A percentile compares a stretch with the other conserved stretches of the same genome.
Evolutionary conservation across 64 coral and sea anemone species (phyloP).

Genomic region (Astreopora myriophthalma): DNA sequence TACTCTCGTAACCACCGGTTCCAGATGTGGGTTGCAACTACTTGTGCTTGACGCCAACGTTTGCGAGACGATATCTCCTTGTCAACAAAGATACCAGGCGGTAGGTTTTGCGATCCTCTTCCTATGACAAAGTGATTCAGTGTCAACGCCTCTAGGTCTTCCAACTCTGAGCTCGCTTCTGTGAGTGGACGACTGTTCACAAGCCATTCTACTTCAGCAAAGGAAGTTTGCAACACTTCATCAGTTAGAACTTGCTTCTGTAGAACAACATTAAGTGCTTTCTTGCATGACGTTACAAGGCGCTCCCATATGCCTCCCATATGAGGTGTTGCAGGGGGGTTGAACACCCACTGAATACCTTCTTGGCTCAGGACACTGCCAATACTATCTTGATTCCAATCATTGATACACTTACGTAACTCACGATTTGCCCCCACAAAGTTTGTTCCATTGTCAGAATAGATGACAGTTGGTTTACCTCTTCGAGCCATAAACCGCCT

Average conservation of each 20-base stretch:
- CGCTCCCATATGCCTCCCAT: slow-evolving; percentile 44
- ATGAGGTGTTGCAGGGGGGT: slow-evolving; percentile 9
- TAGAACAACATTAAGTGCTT: neutral
- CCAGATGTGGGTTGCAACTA: neutral
- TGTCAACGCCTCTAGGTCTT: slow-evolving; percentile 16
- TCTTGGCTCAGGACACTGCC: slow-evolving; percentile 10
- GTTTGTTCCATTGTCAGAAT: slow-evolving; percentile 54
- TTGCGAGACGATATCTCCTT: slow-evolving; percentile 1
- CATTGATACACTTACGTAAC: neutral
- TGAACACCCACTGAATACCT: slow-evolving; percentile 1
- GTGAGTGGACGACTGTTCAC: slow-evolving; percentile 17
- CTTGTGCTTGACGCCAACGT: slow-evolving; percentile 21
- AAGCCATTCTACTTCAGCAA: slow-evolving; percentile 30
- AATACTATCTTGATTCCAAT: neutral
- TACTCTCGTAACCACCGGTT: slow-evolving; percentile 16
- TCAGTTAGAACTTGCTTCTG: slow-evolving; percentile 14
- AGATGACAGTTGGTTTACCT: slow-evolving; percentile 57
- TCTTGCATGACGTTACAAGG: slow-evolving; percentile 10
- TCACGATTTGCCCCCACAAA: slow-evolving; percentile 59
- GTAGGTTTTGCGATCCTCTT: neutral
- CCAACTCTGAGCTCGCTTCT: slow-evolving; percentile 16
- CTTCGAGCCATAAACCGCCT: slow-evolving; percentile 44
- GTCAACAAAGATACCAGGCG: neutral
- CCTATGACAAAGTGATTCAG: slow-evolving; percentile 36
- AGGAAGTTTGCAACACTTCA: slow-evolving; percentile 2